Percentiles rank a stretch among this genome's conserved stretches.
Evolutionary conservation across 1,140 invertebrate species (phyloP).

Genomic region (Bombus sylvicola): DNA sequence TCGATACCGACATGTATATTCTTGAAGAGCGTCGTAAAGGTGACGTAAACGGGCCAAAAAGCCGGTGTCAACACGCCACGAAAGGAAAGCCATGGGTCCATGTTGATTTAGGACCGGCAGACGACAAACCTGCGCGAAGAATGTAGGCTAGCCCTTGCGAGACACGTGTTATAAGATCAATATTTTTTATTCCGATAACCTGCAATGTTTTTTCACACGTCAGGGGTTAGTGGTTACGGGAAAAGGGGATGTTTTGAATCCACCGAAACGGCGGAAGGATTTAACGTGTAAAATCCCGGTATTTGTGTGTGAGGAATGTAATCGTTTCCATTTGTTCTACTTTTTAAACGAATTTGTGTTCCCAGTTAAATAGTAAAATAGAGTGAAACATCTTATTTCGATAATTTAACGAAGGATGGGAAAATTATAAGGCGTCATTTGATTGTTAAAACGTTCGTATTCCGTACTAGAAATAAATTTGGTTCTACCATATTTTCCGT

Average conservation of each 20-base stretch:
- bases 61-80: slow-evolving; percentile 62
- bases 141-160: slow-evolving; percentile 68
- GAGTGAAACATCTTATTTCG: background rate
- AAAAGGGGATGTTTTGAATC: background rate
- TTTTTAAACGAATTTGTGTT: background rate
- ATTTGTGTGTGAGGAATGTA: too few relatives aligned
- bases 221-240: background rate
- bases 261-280: background rate
- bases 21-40: slow-evolving; percentile 45
- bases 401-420: background rate
- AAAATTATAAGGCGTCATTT: too few relatives aligned
- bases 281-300: background rate
- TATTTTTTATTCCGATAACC: slow-evolving; percentile 66
- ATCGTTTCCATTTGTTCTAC: background rate
- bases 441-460: too few relatives aligned
- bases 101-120: slow-evolving; percentile 74
- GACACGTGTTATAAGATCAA: slow-evolving; percentile 71
- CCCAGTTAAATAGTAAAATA: background rate
- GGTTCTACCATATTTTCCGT: background rate
- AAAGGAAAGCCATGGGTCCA: slow-evolving; percentile 52
- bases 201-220: slow-evolving; percentile 21
- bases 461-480: background rate
- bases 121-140: slow-evolving; percentile 59
- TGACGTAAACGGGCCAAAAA: slow-evolving; percentile 62
- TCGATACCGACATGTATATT: slow-evolving; percentile 36